Evolutionary conservation across 2,797 vertebrate genomes (phyloP), one percentile per base, ranked within the genome.

Genomic region (Chelmon rostratus): DNA sequence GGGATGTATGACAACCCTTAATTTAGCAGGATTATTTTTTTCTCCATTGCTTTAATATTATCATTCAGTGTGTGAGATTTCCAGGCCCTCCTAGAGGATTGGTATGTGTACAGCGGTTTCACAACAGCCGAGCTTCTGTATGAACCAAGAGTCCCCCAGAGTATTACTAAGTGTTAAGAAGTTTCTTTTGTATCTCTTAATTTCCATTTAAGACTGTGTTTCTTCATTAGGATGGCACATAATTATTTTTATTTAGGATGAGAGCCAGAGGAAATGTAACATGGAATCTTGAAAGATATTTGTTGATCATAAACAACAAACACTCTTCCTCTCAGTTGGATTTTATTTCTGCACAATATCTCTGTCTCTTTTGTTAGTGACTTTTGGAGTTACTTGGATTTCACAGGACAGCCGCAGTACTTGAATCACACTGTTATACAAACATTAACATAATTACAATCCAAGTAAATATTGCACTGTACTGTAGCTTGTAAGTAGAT

Each of bases 131-230:
- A 37, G 21, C 11, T 8, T 65, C 38, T 73, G 56, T 50, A 53
- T 64, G 31, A 33, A 44, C 23, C 38, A 54, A 23, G 18, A 58
- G 28, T 49, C 57, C 75, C 46, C 49, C 8, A 42, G 62, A 67
- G 33, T 42, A 38, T 68, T 37, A 21, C 38, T 76, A 73, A 84
- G 79, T 76, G 28, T 64, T 73, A 23, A 40, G n/a, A 76, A n/a
- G 25, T 50, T 49, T 23, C 3, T 49, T 72, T 77, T 80, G 57
- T 8, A 57, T 68, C 44, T 47, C 12, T 76, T 65, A 16, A 61
- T 35, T 62, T 63, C 33, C 13, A 58, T 68, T 28, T 8, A 44
- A 73, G 42, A 31, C 37, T 46, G 42, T 72, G 31, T 25, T 37
- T 54, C 5, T 50, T 42, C 57, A 23, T 50, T 31, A 13, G 16